Evolutionary conservation across 2,113 vertebrate genomes (phyloP).

Genomic region (Cebidichthys violaceus): DNA sequence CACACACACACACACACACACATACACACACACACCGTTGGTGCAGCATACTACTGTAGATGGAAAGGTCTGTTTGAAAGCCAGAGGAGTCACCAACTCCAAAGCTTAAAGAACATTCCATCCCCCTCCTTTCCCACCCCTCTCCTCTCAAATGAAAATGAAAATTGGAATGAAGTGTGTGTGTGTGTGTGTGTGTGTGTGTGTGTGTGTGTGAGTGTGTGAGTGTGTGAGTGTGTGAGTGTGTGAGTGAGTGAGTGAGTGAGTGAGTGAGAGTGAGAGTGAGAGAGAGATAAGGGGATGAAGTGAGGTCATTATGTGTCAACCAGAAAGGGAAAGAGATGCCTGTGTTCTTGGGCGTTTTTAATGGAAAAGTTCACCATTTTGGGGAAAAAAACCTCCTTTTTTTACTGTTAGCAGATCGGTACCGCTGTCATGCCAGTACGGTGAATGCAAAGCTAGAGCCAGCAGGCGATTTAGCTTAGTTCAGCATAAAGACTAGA

Average conservation of each 20-base stretch:
- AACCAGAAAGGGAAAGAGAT: background rate
- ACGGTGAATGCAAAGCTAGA: background rate
- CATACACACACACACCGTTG: slow-evolving; percentile 9
- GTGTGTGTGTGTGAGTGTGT: background rate
- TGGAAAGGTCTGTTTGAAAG: slow-evolving; percentile 51
- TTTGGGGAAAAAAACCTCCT: background rate
- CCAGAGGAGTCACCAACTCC: slow-evolving; percentile 49
- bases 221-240: background rate
- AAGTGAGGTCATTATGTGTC: background rate
- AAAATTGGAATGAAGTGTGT: slow-evolving; percentile 1
- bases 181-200: background rate
- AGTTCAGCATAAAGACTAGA: background rate
- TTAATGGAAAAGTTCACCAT: background rate
- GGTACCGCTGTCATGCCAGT: background rate
- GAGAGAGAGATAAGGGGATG: background rate
- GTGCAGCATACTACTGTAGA: slow-evolving; percentile 38
- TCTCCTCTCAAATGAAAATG: slow-evolving; percentile 19
- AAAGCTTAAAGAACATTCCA: slow-evolving; percentile 49
- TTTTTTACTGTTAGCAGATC: background rate
- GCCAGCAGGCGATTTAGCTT: background rate
- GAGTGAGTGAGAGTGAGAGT: background rate
- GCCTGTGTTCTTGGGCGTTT: background rate
- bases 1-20: background rate
- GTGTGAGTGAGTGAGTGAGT: background rate
- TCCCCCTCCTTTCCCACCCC: slow-evolving; percentile 65